Evolutionary conservation across 2,113 vertebrate genomes (phyloP).

Genomic region (Trichomycterus rosablanca): DNA sequence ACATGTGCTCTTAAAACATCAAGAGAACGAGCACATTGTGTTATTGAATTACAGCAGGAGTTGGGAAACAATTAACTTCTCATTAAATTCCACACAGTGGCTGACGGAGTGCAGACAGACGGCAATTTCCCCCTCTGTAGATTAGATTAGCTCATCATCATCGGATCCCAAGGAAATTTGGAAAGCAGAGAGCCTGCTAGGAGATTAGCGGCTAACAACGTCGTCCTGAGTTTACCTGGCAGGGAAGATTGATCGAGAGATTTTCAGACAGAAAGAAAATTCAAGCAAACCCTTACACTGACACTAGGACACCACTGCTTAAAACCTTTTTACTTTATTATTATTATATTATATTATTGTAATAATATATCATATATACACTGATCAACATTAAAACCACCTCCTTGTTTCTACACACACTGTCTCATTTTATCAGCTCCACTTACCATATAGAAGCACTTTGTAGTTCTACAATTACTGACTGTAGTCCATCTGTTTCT

Average conservation of each 20-base stretch:
- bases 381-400: no score
- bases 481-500: no score
- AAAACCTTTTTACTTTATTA: neutral
- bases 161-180: conserved; percentile 41
- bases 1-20: conserved; percentile 33
- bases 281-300: conserved; percentile 29
- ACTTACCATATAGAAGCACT: no score
- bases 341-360: no score
- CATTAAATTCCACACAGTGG: conserved; percentile 39
- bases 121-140: conserved; percentile 42
- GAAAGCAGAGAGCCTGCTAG: conserved; percentile 28
- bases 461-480: no score
- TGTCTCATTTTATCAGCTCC: neutral
- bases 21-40: conserved; percentile 33
- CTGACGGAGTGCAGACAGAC: conserved; percentile 37
- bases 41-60: conserved; percentile 47
- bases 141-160: conserved; percentile 47
- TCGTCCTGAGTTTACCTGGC: conserved; percentile 27
- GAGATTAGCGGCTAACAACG: conserved; percentile 36
- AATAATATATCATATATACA: no score
- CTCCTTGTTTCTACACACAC: neutral
- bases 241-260: conserved; percentile 42
- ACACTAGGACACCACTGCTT: conserved; percentile 3
- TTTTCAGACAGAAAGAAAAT: conserved; percentile 26
- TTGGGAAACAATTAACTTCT: conserved; percentile 47